These are phyloP conservation scores for Halcyon chelicuti DNA, from an alignment of 2,797 vertebrate genomes.

Conservation along the genomic window DNA sequence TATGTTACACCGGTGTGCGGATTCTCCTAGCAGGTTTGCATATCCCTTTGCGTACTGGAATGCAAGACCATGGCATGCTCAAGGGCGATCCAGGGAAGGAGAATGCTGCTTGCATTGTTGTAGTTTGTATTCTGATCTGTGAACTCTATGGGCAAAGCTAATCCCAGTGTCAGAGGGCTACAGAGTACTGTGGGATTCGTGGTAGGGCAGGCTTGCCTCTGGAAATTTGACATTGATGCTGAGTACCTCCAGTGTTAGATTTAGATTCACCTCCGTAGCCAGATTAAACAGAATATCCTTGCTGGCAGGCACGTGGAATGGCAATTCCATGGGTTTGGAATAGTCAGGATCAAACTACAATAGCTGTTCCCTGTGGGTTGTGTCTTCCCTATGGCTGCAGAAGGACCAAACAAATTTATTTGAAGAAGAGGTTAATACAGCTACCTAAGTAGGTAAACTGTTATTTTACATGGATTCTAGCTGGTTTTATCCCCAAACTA, in stretches of 20 bases:
- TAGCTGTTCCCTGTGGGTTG: background rate
- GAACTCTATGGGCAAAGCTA: background rate
- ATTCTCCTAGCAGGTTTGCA: background rate
- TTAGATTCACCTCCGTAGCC: background rate
- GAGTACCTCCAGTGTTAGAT: background rate
- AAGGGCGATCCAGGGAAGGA: background rate
- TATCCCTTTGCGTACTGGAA: background rate
- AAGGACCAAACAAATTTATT: background rate
- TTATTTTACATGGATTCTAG: background rate
- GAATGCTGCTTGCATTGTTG: background rate
- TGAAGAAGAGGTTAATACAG: background rate
- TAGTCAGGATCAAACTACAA: background rate
- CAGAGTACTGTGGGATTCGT: background rate
- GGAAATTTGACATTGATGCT: background rate
- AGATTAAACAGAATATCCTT: slow-evolving; percentile 40
- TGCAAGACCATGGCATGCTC: background rate
- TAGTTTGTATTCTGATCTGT: background rate
- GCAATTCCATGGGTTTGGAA: slow-evolving; percentile 52
- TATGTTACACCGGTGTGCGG: accelerated
- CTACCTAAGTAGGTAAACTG: background rate
- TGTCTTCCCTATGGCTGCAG: background rate
- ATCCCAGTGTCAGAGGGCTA: background rate
- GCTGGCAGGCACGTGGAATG: slow-evolving; percentile 50
- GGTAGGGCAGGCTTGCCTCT: background rate
- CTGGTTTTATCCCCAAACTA: background rate